Evolutionary conservation across 2,888 invertebrate species (phyloP).

Genomic region (Achlya flavicornis): DNA sequence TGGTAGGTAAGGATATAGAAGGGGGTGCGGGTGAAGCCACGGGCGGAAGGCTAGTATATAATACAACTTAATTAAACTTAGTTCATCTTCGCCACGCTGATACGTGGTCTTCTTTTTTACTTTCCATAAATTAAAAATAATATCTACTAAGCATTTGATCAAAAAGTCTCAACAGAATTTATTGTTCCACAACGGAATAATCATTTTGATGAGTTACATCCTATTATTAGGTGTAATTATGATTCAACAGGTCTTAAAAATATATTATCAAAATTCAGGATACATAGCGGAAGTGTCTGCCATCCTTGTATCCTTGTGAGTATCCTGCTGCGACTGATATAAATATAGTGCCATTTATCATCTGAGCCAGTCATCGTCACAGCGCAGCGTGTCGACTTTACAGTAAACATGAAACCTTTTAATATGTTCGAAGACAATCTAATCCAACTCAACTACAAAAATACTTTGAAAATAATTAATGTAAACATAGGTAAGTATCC

Average conservation of each 20-base stretch:
- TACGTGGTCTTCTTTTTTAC: no score
- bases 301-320: constrained; percentile 43
- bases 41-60: no score
- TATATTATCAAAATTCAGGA: constrained; percentile 65
- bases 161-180: not conserved
- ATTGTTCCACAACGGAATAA: not conserved
- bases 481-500: no score
- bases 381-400: not conserved
- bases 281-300: constrained; percentile 65
- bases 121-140: no score
- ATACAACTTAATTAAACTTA: not conserved
- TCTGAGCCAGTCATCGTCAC: constrained; percentile 22
- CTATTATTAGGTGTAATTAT: constrained; percentile 15
- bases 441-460: not conserved
- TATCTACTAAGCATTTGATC: no score
- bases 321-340: constrained; percentile 48
- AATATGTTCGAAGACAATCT: not conserved
- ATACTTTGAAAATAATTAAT: not conserved
- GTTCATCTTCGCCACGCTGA: not conserved
- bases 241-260: constrained; percentile 29
- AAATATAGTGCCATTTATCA: constrained; percentile 37
- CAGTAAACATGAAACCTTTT: not conserved
- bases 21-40: no score
- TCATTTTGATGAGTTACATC: not conserved
- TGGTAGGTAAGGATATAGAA: no score